Base-by-base conservation (phyloP, 2,113 vertebrate genomes). In the Carassius gibelio region DNA sequence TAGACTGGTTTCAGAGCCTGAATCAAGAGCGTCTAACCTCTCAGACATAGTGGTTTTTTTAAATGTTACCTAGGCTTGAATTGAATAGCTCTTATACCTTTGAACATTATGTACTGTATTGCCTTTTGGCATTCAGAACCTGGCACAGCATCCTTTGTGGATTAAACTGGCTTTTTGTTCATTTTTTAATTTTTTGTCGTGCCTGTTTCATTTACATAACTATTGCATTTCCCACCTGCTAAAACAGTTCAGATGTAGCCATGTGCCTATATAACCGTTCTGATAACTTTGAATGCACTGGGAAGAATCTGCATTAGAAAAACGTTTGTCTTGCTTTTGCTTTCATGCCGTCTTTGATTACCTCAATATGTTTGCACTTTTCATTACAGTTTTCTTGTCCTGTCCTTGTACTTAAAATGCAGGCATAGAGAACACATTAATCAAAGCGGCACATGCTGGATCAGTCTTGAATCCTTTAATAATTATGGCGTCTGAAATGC, bases 401-500 rank as follows among this genome's bases (percentile, higher is more conserved):
- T 87, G 80, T 85, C 89, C 91, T 82, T 83, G 87, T 45, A 50
- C 68, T 52, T 59, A 68, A 66, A 72, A 74, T 42, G 21, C 36
- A 74, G 26, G 38, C 26, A 11, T 42, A 84, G 81, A 85, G 89
- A 89, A 89, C 87, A 85, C 91, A 93, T 94, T 94, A 91, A 94
- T 94, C 92, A 93, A 87, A 71, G 82, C 91, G 90, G 90, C 92
- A 93, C 87, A 90, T 93, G 90, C 80, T 87, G 88, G 90, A 89
- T 89, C 34, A 59, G 48, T 17, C 42, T 69, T 19, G 13, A 82
- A 17, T 82, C 19, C 74, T 71, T 34, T 59, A 59, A 34, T 83
- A 82, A 69, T 69, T 14, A 30, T 61, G 62, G 1, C 50, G 68
- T 57, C 21, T 55, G 55, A 79, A 57, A 61, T 23, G 8, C 68